Conservation (phyloP, 1,140 invertebrate genomes). For the Elymnias hypermnestra region DNA sequence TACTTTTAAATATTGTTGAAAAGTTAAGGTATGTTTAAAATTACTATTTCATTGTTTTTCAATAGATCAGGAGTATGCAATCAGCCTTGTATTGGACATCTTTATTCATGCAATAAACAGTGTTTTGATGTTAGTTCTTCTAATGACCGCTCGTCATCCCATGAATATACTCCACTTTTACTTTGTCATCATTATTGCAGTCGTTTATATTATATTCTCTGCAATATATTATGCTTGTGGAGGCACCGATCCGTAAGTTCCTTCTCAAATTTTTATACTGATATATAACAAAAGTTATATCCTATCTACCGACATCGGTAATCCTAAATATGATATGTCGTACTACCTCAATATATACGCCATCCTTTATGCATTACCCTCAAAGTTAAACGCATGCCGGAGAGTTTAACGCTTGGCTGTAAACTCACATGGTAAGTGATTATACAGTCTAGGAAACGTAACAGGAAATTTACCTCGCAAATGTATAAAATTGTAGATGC, state of each 20-base stretch:
- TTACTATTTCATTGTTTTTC: background rate
- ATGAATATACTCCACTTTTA: slow-evolving; percentile 81
- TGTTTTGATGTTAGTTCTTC: slow-evolving; percentile 82
- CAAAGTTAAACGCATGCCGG: no score
- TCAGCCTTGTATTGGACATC: slow-evolving; percentile 40
- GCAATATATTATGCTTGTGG: slow-evolving; percentile 84
- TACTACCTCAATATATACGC: background rate
- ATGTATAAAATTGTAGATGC: no score
- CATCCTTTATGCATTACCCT: no score
- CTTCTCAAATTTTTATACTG: no score
- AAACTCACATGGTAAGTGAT: no score
- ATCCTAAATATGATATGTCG: slow-evolving; percentile 5
- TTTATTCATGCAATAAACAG: slow-evolving; percentile 83
- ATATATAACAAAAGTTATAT: no score
- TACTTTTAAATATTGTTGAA: no score
- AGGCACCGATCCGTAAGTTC: slow-evolving; percentile 81
- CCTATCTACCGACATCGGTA: no score
- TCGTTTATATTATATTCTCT: slow-evolving; percentile 82
- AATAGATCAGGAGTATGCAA: slow-evolving; percentile 25
- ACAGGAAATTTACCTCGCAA: no score
- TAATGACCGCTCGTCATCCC: slow-evolving; percentile 82
- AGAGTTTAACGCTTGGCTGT: no score
- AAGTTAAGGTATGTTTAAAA: no score
- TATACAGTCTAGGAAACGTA: no score
- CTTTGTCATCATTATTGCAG: slow-evolving; percentile 77